phyloP scores from a whole-genome alignment of 1,140 invertebrate genomes.

The Scaptomyza graminum region DNA sequence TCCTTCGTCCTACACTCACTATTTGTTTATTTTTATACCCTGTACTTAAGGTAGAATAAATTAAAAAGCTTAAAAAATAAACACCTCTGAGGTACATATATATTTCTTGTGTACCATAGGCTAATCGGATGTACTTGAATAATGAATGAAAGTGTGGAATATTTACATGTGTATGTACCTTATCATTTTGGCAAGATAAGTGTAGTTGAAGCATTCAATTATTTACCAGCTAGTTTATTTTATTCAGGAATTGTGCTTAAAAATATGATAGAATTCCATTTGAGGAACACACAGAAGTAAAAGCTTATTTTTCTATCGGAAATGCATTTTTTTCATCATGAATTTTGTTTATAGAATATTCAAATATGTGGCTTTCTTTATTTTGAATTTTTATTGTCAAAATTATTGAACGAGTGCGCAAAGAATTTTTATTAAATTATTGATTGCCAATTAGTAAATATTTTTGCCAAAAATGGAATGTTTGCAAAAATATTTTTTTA shows the following conservation, averaged over 20 bases:
- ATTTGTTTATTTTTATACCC: constrained; percentile 12
- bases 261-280: neutral
- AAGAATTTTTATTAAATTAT: neutral
- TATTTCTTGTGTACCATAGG: too few relatives aligned
- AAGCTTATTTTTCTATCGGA: constrained; percentile 20
- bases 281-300: neutral
- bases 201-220: neutral
- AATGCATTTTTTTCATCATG: neutral
- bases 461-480: neutral
- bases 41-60: neutral
- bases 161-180: neutral
- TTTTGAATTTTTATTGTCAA: neutral
- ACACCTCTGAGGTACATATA: too few relatives aligned
- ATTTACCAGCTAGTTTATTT: neutral
- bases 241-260: neutral
- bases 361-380: neutral
- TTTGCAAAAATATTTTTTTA: neutral
- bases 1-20: constrained; percentile 8
- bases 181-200: neutral
- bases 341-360: constrained; percentile 5
- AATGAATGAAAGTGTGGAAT: neutral
- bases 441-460: neutral
- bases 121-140: too few relatives aligned
- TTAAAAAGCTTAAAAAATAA: neutral
- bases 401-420: neutral